These are phyloP conservation scores for Acleris emargana DNA, from an alignment of 2,888 invertebrate species.

Conservation along the genomic window DNA sequence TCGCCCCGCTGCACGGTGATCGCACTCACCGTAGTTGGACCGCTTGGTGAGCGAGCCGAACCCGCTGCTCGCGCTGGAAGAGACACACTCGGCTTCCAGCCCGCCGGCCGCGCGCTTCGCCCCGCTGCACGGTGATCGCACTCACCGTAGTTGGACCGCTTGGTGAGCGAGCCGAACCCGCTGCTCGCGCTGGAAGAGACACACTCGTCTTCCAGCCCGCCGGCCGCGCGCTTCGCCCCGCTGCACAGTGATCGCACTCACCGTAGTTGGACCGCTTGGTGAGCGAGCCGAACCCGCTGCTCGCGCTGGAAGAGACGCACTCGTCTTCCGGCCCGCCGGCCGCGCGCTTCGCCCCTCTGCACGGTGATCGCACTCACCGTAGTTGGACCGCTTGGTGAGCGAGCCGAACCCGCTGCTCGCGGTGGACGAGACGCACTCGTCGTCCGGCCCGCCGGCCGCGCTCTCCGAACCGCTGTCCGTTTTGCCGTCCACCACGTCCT, in stretches of 20 bases:
- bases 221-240: conserved; percentile 62
- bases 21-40: no score
- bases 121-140: no score
- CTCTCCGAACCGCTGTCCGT: conserved; percentile 72
- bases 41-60: no score
- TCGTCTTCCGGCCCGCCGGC: conserved; percentile 80
- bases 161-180: no score
- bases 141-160: no score
- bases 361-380: conserved; percentile 53
- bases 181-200: conserved; percentile 89
- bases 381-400: conserved; percentile 90
- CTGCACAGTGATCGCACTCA: no score
- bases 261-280: no score
- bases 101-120: no score
- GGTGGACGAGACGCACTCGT: conserved; percentile 88
- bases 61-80: no score
- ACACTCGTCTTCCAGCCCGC: conserved; percentile 83
- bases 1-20: no score
- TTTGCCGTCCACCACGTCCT: conserved; percentile 64
- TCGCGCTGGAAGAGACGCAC: conserved; percentile 88
- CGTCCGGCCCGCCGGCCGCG: conserved; percentile 75
- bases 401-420: conserved; percentile 94
- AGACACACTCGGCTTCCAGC: no score
- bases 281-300: no score
- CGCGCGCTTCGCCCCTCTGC: conserved; percentile 60